Evolutionary conservation across 1,140 invertebrate species (phyloP), one percentile per base, ranked within the genome.

Genomic region (Drosophila melanica): DNA sequence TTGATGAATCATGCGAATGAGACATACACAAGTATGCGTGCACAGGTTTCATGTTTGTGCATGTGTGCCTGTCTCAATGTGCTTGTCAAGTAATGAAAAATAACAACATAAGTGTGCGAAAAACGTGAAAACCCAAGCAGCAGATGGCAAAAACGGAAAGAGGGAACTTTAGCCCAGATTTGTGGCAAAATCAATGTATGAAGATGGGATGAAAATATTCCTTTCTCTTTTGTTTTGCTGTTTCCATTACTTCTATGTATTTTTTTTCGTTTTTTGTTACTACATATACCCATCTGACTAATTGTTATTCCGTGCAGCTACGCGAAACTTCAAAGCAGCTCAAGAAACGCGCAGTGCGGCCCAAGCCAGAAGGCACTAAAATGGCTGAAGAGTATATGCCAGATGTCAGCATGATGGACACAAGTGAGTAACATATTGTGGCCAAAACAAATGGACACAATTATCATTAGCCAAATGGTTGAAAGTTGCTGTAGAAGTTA

Each of bases 311-410:
- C 48, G 44, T 59, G 18, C 57, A 82, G 82, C 75, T 62, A 69
- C 67, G 11, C 30, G 59, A 41, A 68, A 68, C 77, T 77, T 69
- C 63, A 68, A 57, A 44, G 60, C 47, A 44, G 69, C 27, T 8
- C 39, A 54, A 62, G 23, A 18, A 55, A 33, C 62, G 54, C 12
- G 18, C 48, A 53, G 57, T 42, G 69, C 18, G 45, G 47, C 62
- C 23, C 12, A 66, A 75, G 63, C 67, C 76, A 50, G 55, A 65
- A 82, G 60, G 67, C 82, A 77, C 51, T 50, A 80, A 71, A 72
- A 91, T 91, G 90, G 90, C 90, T 62, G 90, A 91, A 62, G 90
- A 91, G 71, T 91, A 90, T 63, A 87, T 84, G 54, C 81, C 85
- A 79, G 90, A 91, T 91, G 77, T 81, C 50, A 87, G 80, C 85